Evolutionary conservation across 2,113 vertebrate genomes (phyloP), one percentile per base, ranked within the genome.

Genomic region (Ammodytes marinus): DNA sequence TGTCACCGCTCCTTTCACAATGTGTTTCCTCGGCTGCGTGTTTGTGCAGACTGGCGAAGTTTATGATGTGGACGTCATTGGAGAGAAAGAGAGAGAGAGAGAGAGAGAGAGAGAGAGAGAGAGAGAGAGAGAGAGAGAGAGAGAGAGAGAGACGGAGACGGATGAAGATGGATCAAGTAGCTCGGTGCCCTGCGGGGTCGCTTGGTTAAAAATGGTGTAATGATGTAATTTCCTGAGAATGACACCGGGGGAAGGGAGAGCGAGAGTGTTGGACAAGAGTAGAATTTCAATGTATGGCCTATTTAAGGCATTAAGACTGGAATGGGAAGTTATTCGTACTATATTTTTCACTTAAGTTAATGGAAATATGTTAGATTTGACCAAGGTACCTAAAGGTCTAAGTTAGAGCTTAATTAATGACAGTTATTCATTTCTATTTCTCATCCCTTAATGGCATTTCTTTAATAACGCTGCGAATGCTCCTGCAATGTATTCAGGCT

Each of bases 1-100:
- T 94, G 93, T 93, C 93, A 93, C 68, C 1, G 69, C 63, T 85
- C 49, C 71, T 63, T 27, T 82, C 79, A 67, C 47, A 4, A 70
- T 17, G 68, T 43, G 76, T 89, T 84, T 87, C 82, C 80, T 78
- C 52, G 2, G 73, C 80, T 12, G 64, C 7, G 61, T 73, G 78
- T 86, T 87, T 86, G 77, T 57, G n/a, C 67, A 80, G 59, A 43
- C 79, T 77, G 64, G 42, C 42, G 19, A 42, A 39, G 77, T 86
- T 91, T 91, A 90, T 92, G 86, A 93, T 76, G 86, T 79, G 77
- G 74, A 77, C 6, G 55, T 70, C 86, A 54, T 76, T 54, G 50
- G 68, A 80, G 42, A 68, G 59, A 68, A 46, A 27, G 27, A 27
- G 27, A 27, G 27, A 27, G 27, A 27, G 27, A 27, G 27, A 27